phyloP scores from a whole-genome alignment of 2,797 vertebrate species.

The Nyctibius grandis region DNA sequence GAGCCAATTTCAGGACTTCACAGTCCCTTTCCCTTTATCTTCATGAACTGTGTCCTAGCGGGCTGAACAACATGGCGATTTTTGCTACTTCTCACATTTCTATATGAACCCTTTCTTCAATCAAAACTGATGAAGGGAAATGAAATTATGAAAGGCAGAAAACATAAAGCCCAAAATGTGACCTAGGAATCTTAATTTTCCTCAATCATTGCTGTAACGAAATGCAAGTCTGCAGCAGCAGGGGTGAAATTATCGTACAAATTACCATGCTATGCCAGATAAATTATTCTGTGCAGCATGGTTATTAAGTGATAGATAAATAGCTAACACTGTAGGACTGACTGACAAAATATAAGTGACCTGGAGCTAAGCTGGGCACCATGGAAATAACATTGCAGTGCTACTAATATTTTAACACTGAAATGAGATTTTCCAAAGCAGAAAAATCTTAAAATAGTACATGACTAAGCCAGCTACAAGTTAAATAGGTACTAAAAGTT shows the following conservation, averaged over 20 bases:
- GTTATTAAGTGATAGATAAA: slow-evolving; percentile 81
- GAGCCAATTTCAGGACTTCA: not conserved
- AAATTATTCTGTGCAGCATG: slow-evolving; percentile 78
- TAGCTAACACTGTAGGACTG: slow-evolving; percentile 77
- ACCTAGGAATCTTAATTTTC: slow-evolving; percentile 80
- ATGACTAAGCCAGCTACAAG: not conserved
- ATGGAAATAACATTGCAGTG: slow-evolving; percentile 68
- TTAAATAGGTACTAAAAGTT: not conserved
- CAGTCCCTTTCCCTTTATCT: not conserved
- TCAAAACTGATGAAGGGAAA: slow-evolving; percentile 55
- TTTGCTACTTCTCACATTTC: slow-evolving; percentile 32
- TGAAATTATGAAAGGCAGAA: slow-evolving; percentile 73
- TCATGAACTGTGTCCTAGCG: not conserved
- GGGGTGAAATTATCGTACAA: slow-evolving; percentile 79
- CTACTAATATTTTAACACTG: slow-evolving; percentile 65
- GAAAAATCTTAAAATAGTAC: slow-evolving; percentile 55
- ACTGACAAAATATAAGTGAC: slow-evolving; percentile 79
- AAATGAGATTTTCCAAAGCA: slow-evolving; percentile 73
- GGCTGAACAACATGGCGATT: slow-evolving; percentile 2
- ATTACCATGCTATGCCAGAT: slow-evolving; percentile 78
- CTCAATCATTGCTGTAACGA: slow-evolving; percentile 73
- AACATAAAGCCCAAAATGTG: slow-evolving; percentile 67
- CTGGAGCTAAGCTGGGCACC: slow-evolving; percentile 72
- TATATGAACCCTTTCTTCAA: slow-evolving; percentile 49
- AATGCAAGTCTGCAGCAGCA: slow-evolving; percentile 74